Evolutionary conservation across 2,888 invertebrate genomes (phyloP).

Genomic region (Omphaloscelis lunosa): DNA sequence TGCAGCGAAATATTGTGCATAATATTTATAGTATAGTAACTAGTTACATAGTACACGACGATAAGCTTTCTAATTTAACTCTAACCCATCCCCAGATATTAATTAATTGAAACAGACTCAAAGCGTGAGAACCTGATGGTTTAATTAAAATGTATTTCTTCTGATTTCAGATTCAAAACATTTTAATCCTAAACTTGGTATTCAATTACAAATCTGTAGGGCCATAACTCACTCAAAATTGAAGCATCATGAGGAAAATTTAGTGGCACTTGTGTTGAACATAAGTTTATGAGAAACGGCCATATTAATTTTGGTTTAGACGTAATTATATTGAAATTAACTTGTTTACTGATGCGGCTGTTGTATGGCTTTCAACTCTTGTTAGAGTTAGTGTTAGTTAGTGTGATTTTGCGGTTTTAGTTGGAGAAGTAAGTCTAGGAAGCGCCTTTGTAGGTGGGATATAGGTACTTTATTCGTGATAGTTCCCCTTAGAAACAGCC

Average conservation of each 20-base stretch:
- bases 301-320: slow-evolving; percentile 66
- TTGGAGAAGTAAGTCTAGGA: slow-evolving; percentile 1
- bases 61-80: slow-evolving; percentile 14
- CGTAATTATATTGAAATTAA: slow-evolving; percentile 66
- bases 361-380: slow-evolving; percentile 21
- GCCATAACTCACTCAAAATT: slow-evolving; percentile 55
- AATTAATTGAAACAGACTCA: slow-evolving; percentile 48
- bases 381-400: slow-evolving; percentile 38
- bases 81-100: slow-evolving; percentile 9
- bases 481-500: not conserved
- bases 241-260: slow-evolving; percentile 43
- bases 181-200: slow-evolving; percentile 36
- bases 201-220: slow-evolving; percentile 44
- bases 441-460: not conserved
- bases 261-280: slow-evolving; percentile 51
- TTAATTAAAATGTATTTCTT: slow-evolving; percentile 51
- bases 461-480: slow-evolving; percentile 17
- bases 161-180: slow-evolving; percentile 45
- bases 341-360: slow-evolving; percentile 54
- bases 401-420: slow-evolving; percentile 31
- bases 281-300: slow-evolving; percentile 64
- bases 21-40: not conserved
- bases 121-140: slow-evolving; percentile 26
- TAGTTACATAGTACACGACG: not conserved
- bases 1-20: not conserved